These are phyloP conservation scores for Arnoldichthys spilopterus DNA, from an alignment of 2,797 vertebrate genomes.

Conservation along the genomic window DNA sequence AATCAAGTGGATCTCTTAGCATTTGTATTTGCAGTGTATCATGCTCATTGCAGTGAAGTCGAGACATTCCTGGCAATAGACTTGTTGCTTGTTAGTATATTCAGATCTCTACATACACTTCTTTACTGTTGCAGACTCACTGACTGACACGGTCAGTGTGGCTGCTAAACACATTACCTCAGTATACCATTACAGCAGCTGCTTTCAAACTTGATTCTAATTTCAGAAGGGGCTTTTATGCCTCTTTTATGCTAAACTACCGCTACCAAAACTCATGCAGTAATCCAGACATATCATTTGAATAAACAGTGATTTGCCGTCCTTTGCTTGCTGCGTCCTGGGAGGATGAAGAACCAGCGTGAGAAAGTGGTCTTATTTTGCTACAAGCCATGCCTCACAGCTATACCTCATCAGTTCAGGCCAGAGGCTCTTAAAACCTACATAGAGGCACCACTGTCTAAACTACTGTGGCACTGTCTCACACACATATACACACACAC, in stretches of 20 bases:
- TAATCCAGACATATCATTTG: constrained; percentile 71
- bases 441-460: constrained; percentile 69
- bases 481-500: constrained; percentile 64
- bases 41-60: constrained; percentile 12
- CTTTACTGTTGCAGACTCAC: constrained; percentile 60
- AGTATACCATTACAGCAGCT: constrained; percentile 70
- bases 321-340: constrained; percentile 65
- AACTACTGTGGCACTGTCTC: constrained; percentile 66
- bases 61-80: constrained; percentile 7
- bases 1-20: neutral
- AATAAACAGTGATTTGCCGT: constrained; percentile 62
- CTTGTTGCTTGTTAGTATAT: constrained; percentile 59
- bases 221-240: constrained; percentile 60
- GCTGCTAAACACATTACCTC: constrained; percentile 66
- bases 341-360: constrained; percentile 62
- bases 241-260: constrained; percentile 61
- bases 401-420: constrained; percentile 74
- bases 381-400: constrained; percentile 60
- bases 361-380: constrained; percentile 73
- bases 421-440: constrained; percentile 72
- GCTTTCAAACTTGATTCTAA: constrained; percentile 78
- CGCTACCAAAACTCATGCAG: constrained; percentile 49
- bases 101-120: constrained; percentile 54
- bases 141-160: constrained; percentile 59
- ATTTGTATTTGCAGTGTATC: constrained; percentile 6